A percentile compares a stretch with the other conserved stretches of the same genome.
These are phyloP conservation scores for Resseliella maxima DNA, from an alignment of 2,888 invertebrate species.

Conservation along the genomic window DNA sequence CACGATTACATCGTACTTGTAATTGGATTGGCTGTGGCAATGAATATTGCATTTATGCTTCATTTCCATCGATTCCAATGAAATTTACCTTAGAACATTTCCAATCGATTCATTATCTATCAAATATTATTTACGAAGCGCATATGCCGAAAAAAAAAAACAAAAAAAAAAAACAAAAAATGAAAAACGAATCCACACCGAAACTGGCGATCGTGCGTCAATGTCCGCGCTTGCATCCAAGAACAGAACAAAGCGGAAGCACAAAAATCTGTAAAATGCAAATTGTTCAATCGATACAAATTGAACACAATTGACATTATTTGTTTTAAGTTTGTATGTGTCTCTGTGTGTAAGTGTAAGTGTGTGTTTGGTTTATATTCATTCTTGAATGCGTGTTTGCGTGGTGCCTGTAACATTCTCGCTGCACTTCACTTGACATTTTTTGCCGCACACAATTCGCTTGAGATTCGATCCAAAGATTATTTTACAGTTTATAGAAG, in stretches of 20 bases:
- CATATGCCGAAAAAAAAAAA: background rate
- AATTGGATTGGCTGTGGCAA: conserved; percentile 13
- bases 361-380: too few species aligned
- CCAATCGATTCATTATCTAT: background rate
- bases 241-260: conserved; percentile 6
- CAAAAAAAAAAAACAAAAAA: too few species aligned
- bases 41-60: background rate
- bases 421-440: conserved; percentile 20
- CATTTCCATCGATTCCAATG: background rate
- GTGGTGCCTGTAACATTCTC: conserved; percentile 25
- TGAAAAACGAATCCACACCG: too few species aligned
- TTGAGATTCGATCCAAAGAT: background rate
- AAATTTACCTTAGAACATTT: background rate
- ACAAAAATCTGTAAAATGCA: conserved; percentile 31
- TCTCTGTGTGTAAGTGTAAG: background rate
- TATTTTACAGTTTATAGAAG: conserved; percentile 33
- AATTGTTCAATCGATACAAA: conserved; percentile 43
- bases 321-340: background rate
- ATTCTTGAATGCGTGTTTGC: conserved; percentile 3
- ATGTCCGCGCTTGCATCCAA: background rate
- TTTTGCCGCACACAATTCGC: conserved; percentile 51
- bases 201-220: too few species aligned
- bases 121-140: conserved; percentile 33
- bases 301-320: conserved; percentile 49
- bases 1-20: conserved; percentile 13